Evolutionary conservation across 2,797 vertebrate species (phyloP), one percentile per base, ranked within the genome.

Genomic region (Acanthurus lineatus): DNA sequence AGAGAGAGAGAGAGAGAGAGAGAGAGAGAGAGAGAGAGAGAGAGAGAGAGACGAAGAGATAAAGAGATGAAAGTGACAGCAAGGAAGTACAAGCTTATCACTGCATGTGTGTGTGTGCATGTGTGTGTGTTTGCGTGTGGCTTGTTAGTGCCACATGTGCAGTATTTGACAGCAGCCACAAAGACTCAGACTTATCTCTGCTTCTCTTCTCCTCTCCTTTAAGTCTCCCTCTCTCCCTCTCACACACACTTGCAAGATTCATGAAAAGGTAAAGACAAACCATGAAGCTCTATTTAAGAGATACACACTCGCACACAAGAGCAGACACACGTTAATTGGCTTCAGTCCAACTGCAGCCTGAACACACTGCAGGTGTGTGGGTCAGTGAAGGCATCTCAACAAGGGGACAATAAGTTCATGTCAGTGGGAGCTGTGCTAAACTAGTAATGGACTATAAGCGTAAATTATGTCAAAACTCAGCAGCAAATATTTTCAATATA

Each of bases 241-340:
- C 2, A 22, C 10, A 51, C 56, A 75, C 47, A 63, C 19, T 19
- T n/a, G 22, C 61, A 47, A 66, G 51, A 15, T 28, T 51, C 48
- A 51, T 40, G 54, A 67, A 73, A 76, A 51, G 60, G 71, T 68
- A 61, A 75, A 65, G 69, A 72, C 52, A 32, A 60, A 65, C 69
- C 40, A 38, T 15, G 51, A 32, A 76, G 76, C 58, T 60, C 64
- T 19, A 56, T 79, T 82, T 69, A 84, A 77, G 79, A 61, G 60
- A 79, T 32, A 69, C 77, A 85, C 59, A 79, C 25, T 59, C 11
- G 12, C 69, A 69, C 42, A 70, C 76, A 57, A 19, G 28, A 65
- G 35, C 59, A 76, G 65, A 81, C 63, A 73, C 72, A 80, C 48
- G 47, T 14, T 66, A 71, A 76, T 42, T 80, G 48, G 63, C 60